A percentile compares a stretch with the other conserved stretches of the same genome.
Conservation (phyloP, 2,797 vertebrate species). For the Craterocephalus amniculus region DNA sequence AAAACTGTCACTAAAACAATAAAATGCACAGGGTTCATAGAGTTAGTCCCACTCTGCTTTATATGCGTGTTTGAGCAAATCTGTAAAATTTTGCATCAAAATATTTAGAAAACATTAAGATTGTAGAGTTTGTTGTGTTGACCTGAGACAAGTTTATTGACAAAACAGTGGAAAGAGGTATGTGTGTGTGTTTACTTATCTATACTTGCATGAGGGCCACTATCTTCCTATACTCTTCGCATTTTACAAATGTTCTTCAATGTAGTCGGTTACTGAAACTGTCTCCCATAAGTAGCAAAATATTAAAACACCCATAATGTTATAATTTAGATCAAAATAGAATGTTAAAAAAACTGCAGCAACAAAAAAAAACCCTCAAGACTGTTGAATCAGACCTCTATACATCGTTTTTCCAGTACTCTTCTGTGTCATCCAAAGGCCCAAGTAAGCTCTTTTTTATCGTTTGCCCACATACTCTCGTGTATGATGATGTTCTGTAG, state of each 20-base stretch:
- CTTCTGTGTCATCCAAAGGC: slow-evolving; percentile 8
- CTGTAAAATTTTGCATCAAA: not conserved
- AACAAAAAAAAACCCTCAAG: not conserved
- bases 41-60: too few species aligned
- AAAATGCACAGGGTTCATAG: too few species aligned
- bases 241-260: not conserved
- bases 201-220: not conserved
- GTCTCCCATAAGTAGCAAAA: too few species aligned
- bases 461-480: slow-evolving; percentile 34
- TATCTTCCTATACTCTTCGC: too few species aligned
- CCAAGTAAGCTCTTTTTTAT: slow-evolving; percentile 23
- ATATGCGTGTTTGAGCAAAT: not conserved
- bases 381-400: not conserved
- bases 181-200: not conserved
- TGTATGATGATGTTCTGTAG: slow-evolving; percentile 37
- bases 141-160: not conserved
- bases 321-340: not conserved
- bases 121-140: slow-evolving; percentile 14
- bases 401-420: not conserved
- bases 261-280: not conserved
- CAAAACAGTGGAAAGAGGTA: slow-evolving; percentile 15
- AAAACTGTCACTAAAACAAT: too few species aligned
- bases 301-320: not conserved
- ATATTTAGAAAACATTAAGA: too few species aligned
- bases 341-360: not conserved